Base-by-base conservation (phyloP, 2,888 invertebrate species). In the Apoda limacodes region DNA sequence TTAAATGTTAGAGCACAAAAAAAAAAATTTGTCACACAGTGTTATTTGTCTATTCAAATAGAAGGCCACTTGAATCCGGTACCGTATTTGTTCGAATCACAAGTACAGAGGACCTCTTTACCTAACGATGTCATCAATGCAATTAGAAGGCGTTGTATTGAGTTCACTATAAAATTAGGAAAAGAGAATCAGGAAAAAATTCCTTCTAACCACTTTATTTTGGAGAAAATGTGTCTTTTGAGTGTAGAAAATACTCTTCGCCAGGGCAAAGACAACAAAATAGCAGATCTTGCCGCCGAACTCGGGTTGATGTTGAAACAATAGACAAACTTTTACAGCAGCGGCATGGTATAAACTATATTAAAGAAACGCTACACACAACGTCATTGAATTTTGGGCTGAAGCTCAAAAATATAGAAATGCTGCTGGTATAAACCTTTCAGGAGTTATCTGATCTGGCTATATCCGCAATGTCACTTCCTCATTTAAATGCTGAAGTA, bases 321-420 rank as follows among this genome's bases (percentile, higher is more conserved):
- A 35, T 37, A 25, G 37, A 37, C 12, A 41, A 34, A 14, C 12
- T 39, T 19, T 33, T 40, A 26, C 26, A 42, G 14, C 40, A 45
- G 30, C 42, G 42, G 47, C 40, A 46, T 9, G 35, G 15, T 24
- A 46, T 47, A 9, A 9, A 39, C 13, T 47, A 41, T 39, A 34
- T 46, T 3, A 24, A 46, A 50, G 44, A 46, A 34, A 40, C 5
- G 24, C 15, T 21, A 33, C 30, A 24, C 19, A 15, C 7, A 28
- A 46, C 20, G 34, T 35, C 15, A 32, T 45, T 15, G 27, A 42
- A 14, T 53, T 53, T 40, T 53, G 54, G 48, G 33, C 28, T 32
- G 35, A 49, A 32, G 51, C 52, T 9, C 5, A 7, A 13, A 22
- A 32, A 11, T 45, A 43, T 12, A 30, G 15, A 35, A 40, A 46